Conservation (phyloP, 2,888 invertebrate species). For the Erannis defoliaria region DNA sequence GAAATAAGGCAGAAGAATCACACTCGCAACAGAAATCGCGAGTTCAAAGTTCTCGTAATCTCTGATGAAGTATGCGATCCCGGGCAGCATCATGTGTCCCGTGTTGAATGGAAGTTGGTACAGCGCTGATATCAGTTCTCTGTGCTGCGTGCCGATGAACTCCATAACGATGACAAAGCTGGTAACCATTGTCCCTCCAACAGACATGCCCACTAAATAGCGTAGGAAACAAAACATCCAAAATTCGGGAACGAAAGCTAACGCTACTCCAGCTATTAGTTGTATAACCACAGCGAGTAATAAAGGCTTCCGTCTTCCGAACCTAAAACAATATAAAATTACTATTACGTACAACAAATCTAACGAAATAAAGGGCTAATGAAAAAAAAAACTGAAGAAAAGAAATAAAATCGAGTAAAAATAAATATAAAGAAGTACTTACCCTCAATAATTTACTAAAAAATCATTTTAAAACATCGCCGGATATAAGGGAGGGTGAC, state of each 20-base stretch:
- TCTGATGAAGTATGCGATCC: slow-evolving; percentile 88
- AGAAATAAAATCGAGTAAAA: too few species aligned
- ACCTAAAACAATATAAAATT: slow-evolving; percentile 81
- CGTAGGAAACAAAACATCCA: slow-evolving; percentile 89
- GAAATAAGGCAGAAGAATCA: slow-evolving; percentile 88
- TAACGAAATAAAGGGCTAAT: not conserved
- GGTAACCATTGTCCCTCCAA: slow-evolving; percentile 93
- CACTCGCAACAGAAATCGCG: slow-evolving; percentile 86
- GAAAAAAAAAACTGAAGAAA: too few species aligned
- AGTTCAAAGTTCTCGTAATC: slow-evolving; percentile 89
- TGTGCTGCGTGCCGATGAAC: slow-evolving; percentile 86
- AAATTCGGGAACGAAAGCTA: slow-evolving; percentile 88
- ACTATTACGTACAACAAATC: not conserved
- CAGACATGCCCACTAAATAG: slow-evolving; percentile 90
- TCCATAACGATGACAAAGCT: slow-evolving; percentile 89
- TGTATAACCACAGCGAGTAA: slow-evolving; percentile 91
- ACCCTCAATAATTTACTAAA: too few species aligned
- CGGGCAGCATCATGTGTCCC: slow-evolving; percentile 88
- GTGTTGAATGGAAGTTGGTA: slow-evolving; percentile 90
- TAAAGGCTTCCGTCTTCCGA: slow-evolving; percentile 91
- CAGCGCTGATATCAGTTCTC: slow-evolving; percentile 86
- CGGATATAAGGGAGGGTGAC: too few species aligned
- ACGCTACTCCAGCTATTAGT: slow-evolving; percentile 88
- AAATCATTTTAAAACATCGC: too few species aligned
- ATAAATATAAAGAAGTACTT: too few species aligned